Evolutionary conservation across 2,797 vertebrate species (phyloP).

Genomic region (Pseudomugil tenellus): DNA sequence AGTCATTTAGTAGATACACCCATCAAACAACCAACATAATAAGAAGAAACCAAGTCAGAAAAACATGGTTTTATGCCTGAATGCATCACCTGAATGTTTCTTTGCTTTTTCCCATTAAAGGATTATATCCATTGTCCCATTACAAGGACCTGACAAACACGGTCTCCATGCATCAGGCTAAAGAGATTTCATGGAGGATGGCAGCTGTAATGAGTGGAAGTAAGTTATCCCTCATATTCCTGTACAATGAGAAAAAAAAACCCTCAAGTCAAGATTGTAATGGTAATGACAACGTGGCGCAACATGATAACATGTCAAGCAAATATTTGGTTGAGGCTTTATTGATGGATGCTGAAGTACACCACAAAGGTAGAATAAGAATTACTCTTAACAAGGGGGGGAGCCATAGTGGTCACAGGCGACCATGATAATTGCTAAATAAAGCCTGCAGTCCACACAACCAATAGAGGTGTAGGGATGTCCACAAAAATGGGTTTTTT

Average conservation of each 20-base stretch:
- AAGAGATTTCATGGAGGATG: conserved; percentile 33
- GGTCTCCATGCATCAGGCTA: conserved; percentile 41
- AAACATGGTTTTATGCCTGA: conserved; percentile 43
- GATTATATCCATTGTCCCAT: conserved; percentile 38
- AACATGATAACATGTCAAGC: conserved; percentile 34
- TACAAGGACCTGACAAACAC: conserved; percentile 34
- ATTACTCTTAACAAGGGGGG: too few species aligned
- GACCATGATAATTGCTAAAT: too few species aligned
- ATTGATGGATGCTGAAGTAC: neutral
- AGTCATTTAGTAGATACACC: conserved; percentile 36
- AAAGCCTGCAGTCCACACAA: too few species aligned
- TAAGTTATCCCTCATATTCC: conserved; percentile 36
- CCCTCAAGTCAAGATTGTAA: conserved; percentile 17
- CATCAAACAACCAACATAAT: conserved; percentile 22
- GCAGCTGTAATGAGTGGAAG: conserved; percentile 36
- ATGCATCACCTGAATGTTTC: conserved; percentile 19
- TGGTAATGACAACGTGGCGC: conserved; percentile 16
- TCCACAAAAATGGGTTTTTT: too few species aligned
- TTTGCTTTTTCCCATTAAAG: conserved; percentile 36
- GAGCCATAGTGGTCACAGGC: too few species aligned
- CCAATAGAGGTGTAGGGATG: too few species aligned
- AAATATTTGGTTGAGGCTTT: conserved; percentile 25
- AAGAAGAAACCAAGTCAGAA: conserved; percentile 32
- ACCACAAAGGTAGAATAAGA: neutral
- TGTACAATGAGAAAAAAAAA: conserved; percentile 8